Base-by-base conservation (phyloP, 2,113 vertebrate genomes). In the Sinocyclocheilus maitianheensis region DNA sequence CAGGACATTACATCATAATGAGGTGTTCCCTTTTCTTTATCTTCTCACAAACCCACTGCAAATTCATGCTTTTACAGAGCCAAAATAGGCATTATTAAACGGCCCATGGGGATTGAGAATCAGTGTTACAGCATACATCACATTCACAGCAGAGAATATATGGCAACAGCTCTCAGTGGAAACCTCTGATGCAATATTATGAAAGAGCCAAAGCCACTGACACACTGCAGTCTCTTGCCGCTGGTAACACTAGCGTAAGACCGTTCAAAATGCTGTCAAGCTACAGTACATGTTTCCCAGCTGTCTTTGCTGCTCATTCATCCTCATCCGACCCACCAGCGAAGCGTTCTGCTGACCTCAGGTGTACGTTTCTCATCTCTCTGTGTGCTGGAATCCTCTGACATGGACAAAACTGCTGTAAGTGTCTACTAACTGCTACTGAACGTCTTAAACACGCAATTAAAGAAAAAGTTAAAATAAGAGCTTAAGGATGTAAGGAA, bases 121-220 rank as follows among this genome's bases (percentile, higher is more conserved):
- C 46, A 48, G 60, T 67, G 51, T 37, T 84, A 48, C 51, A 65
- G 76, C 48, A 77, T 5, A 30, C 22, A 34, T n/a, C 24, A 58
- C 48, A 58, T 80, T 80, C 65, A 62, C 40, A 84, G 71, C 9
- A 24, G 20, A 74, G 26, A 74, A 74, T 67, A 87, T 51, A 69
- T 34, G 22, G 34, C 63, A 80, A 26, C 3, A 84, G 77, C 46
- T 24, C 46, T 83, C 51, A n/a, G 88, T 77, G 65, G 26, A 62
- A 85, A 13, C 37, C 81, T 51, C 77, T 90, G 89, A 95, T 93
- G 94, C 92, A 94, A 94, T 88, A 79, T 83, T 67, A 2, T 86
- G 92, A 84, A 93, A 93, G 90, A 51, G 43, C 51, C 51, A 80
- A 71, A 40, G 30, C 26, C 62, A 63, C 53, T 65, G 22, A 69